Percentiles rank a stretch among this genome's conserved stretches.
phyloP scores from a whole-genome alignment of 2,888 invertebrate species.

The Chaetogeoica ovagalla region DNA sequence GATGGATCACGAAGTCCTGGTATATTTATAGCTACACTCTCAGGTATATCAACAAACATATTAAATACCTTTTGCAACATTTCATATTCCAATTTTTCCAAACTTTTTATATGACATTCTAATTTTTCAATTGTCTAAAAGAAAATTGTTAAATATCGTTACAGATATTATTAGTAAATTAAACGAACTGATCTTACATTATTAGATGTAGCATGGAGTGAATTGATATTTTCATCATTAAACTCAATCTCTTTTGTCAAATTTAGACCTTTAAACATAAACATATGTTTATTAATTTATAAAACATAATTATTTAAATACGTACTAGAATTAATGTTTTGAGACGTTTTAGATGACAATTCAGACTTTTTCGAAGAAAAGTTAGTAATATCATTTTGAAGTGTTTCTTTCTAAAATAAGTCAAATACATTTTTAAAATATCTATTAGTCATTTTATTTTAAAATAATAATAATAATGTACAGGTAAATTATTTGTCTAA shows the following conservation, averaged over 20 bases:
- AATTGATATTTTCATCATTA: slow-evolving; percentile 13
- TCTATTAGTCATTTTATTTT: no score
- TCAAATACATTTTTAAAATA: no score
- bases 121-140: slow-evolving; percentile 12
- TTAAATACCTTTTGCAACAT: slow-evolving; percentile 68
- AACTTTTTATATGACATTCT: slow-evolving; percentile 53
- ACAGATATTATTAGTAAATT: neutral
- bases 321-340: neutral
- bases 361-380: neutral
- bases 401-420: neutral
- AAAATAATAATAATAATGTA: no score
- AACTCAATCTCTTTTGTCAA: slow-evolving; percentile 6
- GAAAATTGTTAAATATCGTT: neutral
- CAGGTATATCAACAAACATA: slow-evolving; percentile 69
- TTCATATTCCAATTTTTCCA: slow-evolving; percentile 65
- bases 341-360: neutral
- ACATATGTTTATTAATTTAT: neutral
- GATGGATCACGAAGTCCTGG: slow-evolving; percentile 65
- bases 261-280: slow-evolving; percentile 4
- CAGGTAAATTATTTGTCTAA: no score
- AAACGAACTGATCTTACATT: neutral
- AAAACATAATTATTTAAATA: neutral
- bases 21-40: slow-evolving; percentile 66
- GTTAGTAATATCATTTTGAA: neutral
- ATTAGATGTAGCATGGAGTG: neutral